Percentiles rank a stretch among this genome's conserved stretches.
phyloP scores from a whole-genome alignment of 2,113 vertebrate species.

The Gadus chalcogrammus region DNA sequence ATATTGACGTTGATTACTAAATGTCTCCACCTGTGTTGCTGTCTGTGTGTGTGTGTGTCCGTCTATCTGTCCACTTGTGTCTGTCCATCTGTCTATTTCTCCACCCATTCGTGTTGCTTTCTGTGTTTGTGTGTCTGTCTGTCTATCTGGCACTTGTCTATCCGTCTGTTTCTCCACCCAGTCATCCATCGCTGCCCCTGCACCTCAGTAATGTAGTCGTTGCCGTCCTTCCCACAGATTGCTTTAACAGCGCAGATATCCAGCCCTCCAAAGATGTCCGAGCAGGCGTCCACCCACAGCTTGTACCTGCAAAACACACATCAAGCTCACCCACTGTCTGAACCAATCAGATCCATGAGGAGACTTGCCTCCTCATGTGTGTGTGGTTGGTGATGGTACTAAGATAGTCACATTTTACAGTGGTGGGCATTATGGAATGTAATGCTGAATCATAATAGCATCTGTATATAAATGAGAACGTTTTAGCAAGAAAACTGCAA shows the following conservation, averaged over 20 bases:
- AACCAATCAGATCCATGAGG: too few species aligned
- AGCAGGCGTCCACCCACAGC: conserved; percentile 92
- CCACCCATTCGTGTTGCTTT: too few species aligned
- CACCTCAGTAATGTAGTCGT: conserved; percentile 98
- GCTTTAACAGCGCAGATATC: conserved; percentile 98
- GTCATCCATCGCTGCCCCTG: conserved; percentile 25
- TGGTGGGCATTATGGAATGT: too few species aligned
- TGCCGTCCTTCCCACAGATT: conserved; percentile 95
- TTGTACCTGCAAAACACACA: conserved; percentile 80
- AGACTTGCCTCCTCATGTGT: too few species aligned
- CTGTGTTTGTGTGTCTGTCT: too few species aligned
- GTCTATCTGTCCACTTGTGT: neutral
- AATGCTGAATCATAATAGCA: neutral
- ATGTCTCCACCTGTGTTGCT: too few species aligned
- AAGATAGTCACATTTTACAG: too few species aligned
- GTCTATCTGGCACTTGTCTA: too few species aligned
- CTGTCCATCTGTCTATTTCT: too few species aligned
- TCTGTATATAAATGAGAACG: neutral
- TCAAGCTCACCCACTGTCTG: neutral
- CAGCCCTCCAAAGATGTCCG: conserved; percentile 92
- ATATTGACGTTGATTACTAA: too few species aligned
- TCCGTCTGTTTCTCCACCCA: neutral
- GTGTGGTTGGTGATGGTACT: too few species aligned
- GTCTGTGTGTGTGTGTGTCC: too few species aligned
- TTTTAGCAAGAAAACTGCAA: neutral